Base-by-base conservation (phyloP, 2,113 vertebrate genomes). In the Phylloscopus whistleri region DNA sequence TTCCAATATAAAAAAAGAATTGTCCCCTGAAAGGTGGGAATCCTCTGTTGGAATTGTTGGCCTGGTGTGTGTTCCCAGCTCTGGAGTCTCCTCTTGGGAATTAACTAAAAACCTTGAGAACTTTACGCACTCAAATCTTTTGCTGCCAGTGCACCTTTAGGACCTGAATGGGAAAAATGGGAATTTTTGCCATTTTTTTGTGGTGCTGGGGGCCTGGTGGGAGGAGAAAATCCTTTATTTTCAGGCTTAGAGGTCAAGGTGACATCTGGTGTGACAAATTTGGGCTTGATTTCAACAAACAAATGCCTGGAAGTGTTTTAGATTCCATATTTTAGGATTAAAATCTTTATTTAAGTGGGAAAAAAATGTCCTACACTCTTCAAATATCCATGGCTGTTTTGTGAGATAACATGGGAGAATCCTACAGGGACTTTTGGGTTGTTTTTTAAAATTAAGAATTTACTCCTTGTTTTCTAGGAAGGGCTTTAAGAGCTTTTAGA, bases 371-470 rank as follows among this genome's bases (percentile, higher is more conserved):
- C 35, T 27, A 10, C 13, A 6, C 17, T 33, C 8, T 43, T 10
- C 10, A 43, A 78, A n/a, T 52, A 78, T 10, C 48, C 46, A 6
- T 5, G 17, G 6, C 7, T 51, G 46, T 6, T 63, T 52, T 43
- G 37, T 43, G 59, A 48, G 30, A 22, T n/a, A 28, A 52, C 8
- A 13, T 41, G 37, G 37, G 23, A 43, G 24, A 28, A 52, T 8
- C 37, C 23, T 28, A 2, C 4, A 2, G 14, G 48, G 2, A 10
- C 28, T 41, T 63, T 28, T 33, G 23, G 7, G 2, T 5, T 43
- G 14, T 52, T 52, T 52, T 28, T 79, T 17, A 9, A 28, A 78
- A 28, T n/a, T 9, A 53, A 64, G 30, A 64, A 44, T 30, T 53
- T 35, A 3, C 31, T 44, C 24, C 15, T 79, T 18, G 11, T 7